Evolutionary conservation across 1,140 invertebrate species (phyloP).

Genomic region (Drosophila micromelanica): DNA sequence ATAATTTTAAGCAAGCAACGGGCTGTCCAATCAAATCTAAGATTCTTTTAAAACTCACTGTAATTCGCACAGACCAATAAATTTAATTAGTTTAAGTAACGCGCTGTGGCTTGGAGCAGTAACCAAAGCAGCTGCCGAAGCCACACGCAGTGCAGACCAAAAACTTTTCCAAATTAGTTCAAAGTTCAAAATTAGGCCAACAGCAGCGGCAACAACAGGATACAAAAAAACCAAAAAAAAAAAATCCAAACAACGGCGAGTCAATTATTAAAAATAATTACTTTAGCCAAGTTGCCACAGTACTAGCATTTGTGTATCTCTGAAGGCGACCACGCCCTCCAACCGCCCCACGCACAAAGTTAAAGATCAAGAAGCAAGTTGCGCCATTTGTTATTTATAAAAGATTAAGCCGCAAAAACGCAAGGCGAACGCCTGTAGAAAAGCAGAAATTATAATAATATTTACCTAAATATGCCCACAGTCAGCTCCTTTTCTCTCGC

Average conservation of each 20-base stretch:
- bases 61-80: conserved; percentile 59
- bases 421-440: conserved; percentile 41
- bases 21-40: not conserved
- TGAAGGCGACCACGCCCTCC: conserved; percentile 29
- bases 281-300: conserved; percentile 70
- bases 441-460: conserved; percentile 77
- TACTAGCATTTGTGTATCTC: conserved; percentile 45
- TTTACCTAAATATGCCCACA: conserved; percentile 74
- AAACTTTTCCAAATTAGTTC: conserved; percentile 80
- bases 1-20: not conserved
- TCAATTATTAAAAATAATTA: conserved; percentile 83
- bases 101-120: conserved; percentile 52
- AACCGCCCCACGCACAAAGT: conserved; percentile 18
- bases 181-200: conserved; percentile 69
- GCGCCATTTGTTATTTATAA: conserved; percentile 79
- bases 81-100: conserved; percentile 76
- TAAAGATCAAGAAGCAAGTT: conserved; percentile 51
- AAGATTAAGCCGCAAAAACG: conserved; percentile 76
- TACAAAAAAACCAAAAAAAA: conserved; percentile 3
- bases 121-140: conserved; percentile 64
- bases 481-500: conserved; percentile 15
- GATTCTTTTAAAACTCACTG: conserved; percentile 18
- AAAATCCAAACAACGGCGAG: conserved; percentile 53
- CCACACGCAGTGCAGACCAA: conserved; percentile 52
- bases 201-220: conserved; percentile 17